Evolutionary conservation across 1,140 invertebrate genomes (phyloP).

Genomic region (Branchinecta lindahli): DNA sequence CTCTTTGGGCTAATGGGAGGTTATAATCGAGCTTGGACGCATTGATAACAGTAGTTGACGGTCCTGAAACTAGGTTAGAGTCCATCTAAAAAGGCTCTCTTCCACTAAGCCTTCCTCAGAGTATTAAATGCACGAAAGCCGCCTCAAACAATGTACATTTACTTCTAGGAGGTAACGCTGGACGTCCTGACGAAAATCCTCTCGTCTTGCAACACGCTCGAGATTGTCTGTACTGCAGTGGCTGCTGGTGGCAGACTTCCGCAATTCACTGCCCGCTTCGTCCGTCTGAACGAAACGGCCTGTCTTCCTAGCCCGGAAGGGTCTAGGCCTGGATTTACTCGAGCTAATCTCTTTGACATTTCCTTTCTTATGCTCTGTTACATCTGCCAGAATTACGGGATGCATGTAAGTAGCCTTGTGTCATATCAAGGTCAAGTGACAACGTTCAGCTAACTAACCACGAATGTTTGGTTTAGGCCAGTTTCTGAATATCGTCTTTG

Average conservation of each 20-base stretch:
- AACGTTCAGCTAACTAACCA: too few species aligned
- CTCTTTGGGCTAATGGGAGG: too few species aligned
- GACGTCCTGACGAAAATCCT: constrained; percentile 1
- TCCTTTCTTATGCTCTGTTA: constrained; percentile 8
- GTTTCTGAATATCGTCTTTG: too few species aligned
- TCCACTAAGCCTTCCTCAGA: too few species aligned
- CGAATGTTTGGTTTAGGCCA: too few species aligned
- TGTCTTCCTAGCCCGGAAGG: background rate
- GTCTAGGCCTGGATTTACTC: background rate
- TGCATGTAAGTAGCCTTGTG: background rate
- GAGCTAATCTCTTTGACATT: background rate
- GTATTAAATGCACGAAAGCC: too few species aligned
- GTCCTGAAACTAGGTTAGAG: too few species aligned
- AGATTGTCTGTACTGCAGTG: background rate
- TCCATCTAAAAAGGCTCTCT: too few species aligned
- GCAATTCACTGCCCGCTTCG: background rate
- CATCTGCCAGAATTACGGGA: background rate
- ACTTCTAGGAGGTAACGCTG: background rate
- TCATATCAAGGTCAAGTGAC: background rate
- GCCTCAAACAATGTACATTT: too few species aligned
- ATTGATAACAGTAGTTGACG: too few species aligned
- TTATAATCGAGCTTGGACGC: too few species aligned
- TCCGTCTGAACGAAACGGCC: background rate
- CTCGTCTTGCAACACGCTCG: background rate
- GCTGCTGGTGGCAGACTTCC: background rate